A percentile compares a stretch with the other conserved stretches of the same genome.
Conservation (phyloP, 1,140 invertebrate species). For the Apocrypta bakeri region DNA sequence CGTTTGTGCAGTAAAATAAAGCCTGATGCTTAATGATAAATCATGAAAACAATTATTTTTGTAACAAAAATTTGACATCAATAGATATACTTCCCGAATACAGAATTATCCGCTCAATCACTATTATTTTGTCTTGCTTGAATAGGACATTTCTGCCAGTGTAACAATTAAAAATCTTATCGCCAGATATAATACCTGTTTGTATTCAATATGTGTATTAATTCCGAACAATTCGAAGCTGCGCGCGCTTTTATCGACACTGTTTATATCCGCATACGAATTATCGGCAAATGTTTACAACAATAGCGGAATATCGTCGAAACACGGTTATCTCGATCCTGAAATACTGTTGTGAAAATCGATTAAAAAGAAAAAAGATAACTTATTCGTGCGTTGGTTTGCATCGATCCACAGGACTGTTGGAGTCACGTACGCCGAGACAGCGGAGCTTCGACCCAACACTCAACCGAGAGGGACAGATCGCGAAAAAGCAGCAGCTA, state of each 20-base stretch:
- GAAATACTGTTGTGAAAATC: not conserved
- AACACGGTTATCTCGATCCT: too few species aligned
- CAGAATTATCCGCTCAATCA: too few species aligned
- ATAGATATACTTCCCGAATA: too few species aligned
- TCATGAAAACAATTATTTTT: too few species aligned
- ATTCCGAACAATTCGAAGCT: not conserved
- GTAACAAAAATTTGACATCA: too few species aligned
- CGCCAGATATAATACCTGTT: not conserved
- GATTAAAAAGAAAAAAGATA: not conserved
- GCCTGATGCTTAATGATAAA: too few species aligned
- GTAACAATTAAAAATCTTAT: not conserved
- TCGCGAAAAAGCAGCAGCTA: constrained; percentile 67
- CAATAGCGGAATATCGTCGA: too few species aligned
- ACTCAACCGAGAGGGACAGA: constrained; percentile 72
- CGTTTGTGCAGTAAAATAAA: too few species aligned
- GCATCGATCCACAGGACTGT: constrained; percentile 62
- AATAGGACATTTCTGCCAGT: too few species aligned
- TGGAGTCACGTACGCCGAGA: constrained; percentile 75
- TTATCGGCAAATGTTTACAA: not conserved
- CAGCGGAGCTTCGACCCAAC: constrained; percentile 82
- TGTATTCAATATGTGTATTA: too few species aligned
- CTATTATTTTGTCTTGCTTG: too few species aligned
- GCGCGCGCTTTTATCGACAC: not conserved
- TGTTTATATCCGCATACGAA: not conserved
- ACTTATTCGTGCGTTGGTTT: not conserved